Evolutionary conservation across 2,888 invertebrate species (phyloP), one percentile per base, ranked within the genome.

Genomic region (Linyphia triangularis): DNA sequence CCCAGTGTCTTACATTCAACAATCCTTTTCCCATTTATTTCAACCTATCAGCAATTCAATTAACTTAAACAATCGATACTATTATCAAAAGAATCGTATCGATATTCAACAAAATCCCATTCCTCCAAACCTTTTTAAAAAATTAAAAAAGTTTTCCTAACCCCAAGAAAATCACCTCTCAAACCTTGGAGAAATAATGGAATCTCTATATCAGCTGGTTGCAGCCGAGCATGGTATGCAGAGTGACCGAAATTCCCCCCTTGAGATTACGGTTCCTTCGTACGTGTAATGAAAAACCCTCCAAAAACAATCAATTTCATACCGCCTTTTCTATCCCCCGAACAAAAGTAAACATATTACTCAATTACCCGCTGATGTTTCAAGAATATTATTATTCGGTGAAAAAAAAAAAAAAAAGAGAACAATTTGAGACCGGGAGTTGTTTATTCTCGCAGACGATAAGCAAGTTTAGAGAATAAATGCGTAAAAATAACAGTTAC

Each of bases 341-440:
- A 81, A 81, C 70, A 82, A 82, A 82, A 82, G 72, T 37, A 73
- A 82, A 82, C 82, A 82, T 73, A 82, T 82, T 72, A 82, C 82
- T 82, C 82, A 82, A 82, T 82, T 72, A 82, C 59, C 16, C 22
- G 43, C 13, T 63, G 78, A 67, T 79, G 72, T n/a, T 51, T 51
- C n/a, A 72, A 33, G 72, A 72, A 51, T 82, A 73, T 73, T 61
- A 82, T 70, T 70, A 82, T 43, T 73, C 70, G 28, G n/a, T 3
- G 33, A 0, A 33, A 22, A 40, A 30, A 61, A n/a, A 13, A 33
- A 77, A 61, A 61, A 77, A 26, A 59, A 33, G 22, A 9, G 65
- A 30, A 40, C 37, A 77, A 77, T 26, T 30, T 79, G 65, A 67
- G 63, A 51, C 37, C 5, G 63, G n/a, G 40, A 24, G 43, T 67